Evolutionary conservation across 2,888 invertebrate species (phyloP).

Genomic region (Orthosia gracilis): DNA sequence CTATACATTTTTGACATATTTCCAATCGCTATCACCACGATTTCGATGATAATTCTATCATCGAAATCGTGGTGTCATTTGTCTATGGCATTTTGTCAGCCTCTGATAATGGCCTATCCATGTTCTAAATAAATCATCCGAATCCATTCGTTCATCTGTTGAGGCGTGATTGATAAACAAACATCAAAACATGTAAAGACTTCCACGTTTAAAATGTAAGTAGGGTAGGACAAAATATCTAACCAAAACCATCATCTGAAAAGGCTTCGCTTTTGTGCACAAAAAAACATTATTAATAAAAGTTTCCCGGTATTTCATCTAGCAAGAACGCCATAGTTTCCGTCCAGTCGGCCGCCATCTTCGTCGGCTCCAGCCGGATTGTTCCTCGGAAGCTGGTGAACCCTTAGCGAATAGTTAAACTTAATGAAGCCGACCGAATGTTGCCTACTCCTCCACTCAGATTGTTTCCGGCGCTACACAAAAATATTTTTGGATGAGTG

Average conservation of each 20-base stretch:
- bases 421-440: slow-evolving; percentile 78
- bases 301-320: slow-evolving; percentile 57
- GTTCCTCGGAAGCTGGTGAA: slow-evolving; percentile 70
- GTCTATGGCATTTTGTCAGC: too few relatives aligned
- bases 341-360: slow-evolving; percentile 52
- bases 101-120: too few relatives aligned
- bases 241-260: neutral
- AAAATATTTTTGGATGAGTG: slow-evolving; percentile 44
- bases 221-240: too few relatives aligned
- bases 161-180: too few relatives aligned
- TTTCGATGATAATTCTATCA: too few relatives aligned
- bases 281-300: slow-evolving; percentile 16
- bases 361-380: slow-evolving; percentile 69
- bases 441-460: slow-evolving; percentile 71
- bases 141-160: too few relatives aligned
- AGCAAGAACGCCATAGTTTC: slow-evolving; percentile 55
- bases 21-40: too few relatives aligned
- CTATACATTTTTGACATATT: too few relatives aligned
- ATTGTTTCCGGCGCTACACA: slow-evolving; percentile 67
- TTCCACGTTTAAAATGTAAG: too few relatives aligned
- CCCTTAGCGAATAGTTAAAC: slow-evolving; percentile 82
- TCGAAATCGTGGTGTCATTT: too few relatives aligned
- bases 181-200: too few relatives aligned
- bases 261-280: slow-evolving; percentile 2
- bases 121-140: too few relatives aligned